Evolutionary conservation across 2,888 invertebrate genomes (phyloP).

Genomic region (Epinotia ramella): DNA sequence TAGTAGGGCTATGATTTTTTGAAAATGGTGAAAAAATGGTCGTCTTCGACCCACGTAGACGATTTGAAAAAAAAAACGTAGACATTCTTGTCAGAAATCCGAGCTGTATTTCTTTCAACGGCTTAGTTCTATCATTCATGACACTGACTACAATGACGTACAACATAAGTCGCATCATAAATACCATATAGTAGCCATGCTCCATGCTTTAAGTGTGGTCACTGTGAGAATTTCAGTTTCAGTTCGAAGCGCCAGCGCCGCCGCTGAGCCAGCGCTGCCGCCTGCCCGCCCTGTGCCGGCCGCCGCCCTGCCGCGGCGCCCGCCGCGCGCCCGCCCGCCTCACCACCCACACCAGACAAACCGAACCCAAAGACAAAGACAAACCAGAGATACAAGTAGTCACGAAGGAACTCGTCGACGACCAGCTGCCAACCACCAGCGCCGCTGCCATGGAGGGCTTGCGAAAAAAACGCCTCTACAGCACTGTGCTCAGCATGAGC

Average conservation of each 20-base stretch:
- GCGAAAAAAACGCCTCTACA: constrained; percentile 80
- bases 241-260: constrained; percentile 74
- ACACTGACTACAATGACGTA: not conserved
- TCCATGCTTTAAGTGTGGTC: not conserved
- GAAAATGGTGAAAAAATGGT: too few relatives aligned
- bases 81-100: too few relatives aligned
- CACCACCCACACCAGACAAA: constrained; percentile 66
- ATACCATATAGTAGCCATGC: not conserved
- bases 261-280: constrained; percentile 74
- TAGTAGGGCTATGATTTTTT: too few relatives aligned
- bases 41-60: too few relatives aligned
- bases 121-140: too few relatives aligned
- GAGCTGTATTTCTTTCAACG: too few relatives aligned
- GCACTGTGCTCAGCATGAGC: constrained; percentile 82
- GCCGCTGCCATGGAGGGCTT: constrained; percentile 67
- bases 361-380: constrained; percentile 46
- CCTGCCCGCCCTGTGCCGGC: constrained; percentile 70
- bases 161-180: not conserved
- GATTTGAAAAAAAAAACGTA: too few relatives aligned
- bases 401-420: constrained; percentile 62
- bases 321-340: constrained; percentile 72
- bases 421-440: constrained; percentile 70
- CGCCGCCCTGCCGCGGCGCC: constrained; percentile 73
- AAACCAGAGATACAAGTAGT: constrained; percentile 51
- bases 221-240: constrained; percentile 63